Conservation (phyloP, 2,888 invertebrate genomes). For the Heliconius erato region DNA sequence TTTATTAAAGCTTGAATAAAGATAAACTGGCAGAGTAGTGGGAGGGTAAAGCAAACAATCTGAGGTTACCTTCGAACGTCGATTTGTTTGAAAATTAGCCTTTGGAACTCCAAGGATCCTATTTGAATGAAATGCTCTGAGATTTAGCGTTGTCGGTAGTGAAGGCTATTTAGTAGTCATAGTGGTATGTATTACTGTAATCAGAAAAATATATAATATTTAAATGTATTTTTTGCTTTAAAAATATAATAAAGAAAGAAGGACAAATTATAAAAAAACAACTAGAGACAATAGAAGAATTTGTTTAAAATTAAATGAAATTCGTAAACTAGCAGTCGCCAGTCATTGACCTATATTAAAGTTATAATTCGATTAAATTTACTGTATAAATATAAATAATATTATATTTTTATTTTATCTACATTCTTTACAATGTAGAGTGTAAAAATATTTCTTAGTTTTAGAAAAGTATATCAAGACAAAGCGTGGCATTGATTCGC, state of each 20-base stretch:
- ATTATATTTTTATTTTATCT: no score
- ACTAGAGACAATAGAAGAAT: neutral
- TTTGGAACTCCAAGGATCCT: neutral
- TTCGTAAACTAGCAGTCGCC: neutral
- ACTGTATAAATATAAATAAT: no score
- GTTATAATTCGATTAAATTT: neutral
- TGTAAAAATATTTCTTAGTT: no score
- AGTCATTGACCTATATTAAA: neutral
- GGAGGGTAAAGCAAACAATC: slow-evolving; percentile 27
- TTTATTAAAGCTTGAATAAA: slow-evolving; percentile 20
- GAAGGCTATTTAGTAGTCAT: no score
- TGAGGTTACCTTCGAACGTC: slow-evolving; percentile 28
- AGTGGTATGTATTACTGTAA: no score
- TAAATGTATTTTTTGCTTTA: no score
- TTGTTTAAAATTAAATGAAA: no score
- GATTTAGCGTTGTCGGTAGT: neutral
- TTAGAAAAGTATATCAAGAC: no score
- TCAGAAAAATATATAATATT: no score
- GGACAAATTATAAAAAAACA: neutral
- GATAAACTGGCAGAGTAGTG: slow-evolving; percentile 8
- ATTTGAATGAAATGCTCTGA: neutral
- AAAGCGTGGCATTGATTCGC: no score
- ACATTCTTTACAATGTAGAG: no score
- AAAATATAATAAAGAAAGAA: neutral
- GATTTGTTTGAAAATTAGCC: slow-evolving; percentile 27